Evolutionary conservation across 2,113 vertebrate species (phyloP).

Genomic region (Sterrhoptilus dennistouni): DNA sequence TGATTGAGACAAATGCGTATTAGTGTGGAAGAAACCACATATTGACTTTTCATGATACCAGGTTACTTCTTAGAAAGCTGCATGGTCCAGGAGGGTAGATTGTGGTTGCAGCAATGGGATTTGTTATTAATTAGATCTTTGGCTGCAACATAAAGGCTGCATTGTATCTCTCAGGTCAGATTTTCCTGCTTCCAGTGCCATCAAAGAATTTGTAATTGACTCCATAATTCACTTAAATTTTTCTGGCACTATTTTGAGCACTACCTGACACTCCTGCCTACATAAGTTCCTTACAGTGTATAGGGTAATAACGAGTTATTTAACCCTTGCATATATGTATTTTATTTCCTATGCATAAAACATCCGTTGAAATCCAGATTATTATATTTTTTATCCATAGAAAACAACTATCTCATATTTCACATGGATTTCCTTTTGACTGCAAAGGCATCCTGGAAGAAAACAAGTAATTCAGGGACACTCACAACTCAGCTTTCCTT

Average conservation of each 20-base stretch:
- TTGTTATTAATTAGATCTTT: constrained; percentile 7
- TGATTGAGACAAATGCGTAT: neutral
- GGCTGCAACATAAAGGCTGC: constrained; percentile 2
- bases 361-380: neutral
- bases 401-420: neutral
- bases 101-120: neutral
- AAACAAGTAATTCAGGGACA: neutral
- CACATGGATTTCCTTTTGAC: neutral
- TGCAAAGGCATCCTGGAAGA: neutral
- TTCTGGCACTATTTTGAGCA: neutral
- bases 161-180: neutral
- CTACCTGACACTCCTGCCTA: neutral
- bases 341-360: neutral
- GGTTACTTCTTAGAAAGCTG: neutral
- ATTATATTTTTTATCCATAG: neutral
- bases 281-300: neutral
- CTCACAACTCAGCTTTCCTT: neutral
- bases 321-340: neutral
- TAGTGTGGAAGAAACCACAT: neutral
- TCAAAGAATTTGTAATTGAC: neutral
- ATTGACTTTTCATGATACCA: neutral
- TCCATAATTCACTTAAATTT: neutral
- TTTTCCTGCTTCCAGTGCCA: neutral
- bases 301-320: neutral
- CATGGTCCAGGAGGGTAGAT: neutral